phyloP scores from a whole-genome alignment of 1,140 invertebrate species.

The Drosophila navojoa region DNA sequence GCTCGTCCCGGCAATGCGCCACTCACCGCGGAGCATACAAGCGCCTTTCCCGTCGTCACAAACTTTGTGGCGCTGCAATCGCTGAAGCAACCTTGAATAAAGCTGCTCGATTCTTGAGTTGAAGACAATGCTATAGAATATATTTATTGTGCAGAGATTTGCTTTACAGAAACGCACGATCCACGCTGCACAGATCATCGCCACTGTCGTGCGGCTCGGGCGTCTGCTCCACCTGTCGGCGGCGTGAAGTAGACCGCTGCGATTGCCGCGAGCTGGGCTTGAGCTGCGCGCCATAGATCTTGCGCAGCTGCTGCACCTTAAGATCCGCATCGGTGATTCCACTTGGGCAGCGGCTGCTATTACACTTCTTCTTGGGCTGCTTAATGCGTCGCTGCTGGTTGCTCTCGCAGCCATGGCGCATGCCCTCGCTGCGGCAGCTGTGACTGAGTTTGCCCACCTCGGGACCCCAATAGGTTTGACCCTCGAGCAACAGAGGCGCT shows the following conservation, averaged over 20 bases:
- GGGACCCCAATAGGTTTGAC: slow-evolving; percentile 76
- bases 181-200: slow-evolving; percentile 78
- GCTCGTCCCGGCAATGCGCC: slow-evolving; percentile 90
- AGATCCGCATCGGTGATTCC: slow-evolving; percentile 35
- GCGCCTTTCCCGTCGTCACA: slow-evolving; percentile 13
- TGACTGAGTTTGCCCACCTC: slow-evolving; percentile 77
- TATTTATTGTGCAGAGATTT: not conserved
- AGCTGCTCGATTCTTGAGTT: not conserved
- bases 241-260: slow-evolving; percentile 48
- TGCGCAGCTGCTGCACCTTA: slow-evolving; percentile 67
- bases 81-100: slow-evolving; percentile 28
- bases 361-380: slow-evolving; percentile 54
- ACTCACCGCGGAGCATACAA: slow-evolving; percentile 74
- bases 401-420: slow-evolving; percentile 62
- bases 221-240: slow-evolving; percentile 39
- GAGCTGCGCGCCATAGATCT: slow-evolving; percentile 65
- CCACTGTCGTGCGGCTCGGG: slow-evolving; percentile 67
- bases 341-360: slow-evolving; percentile 39
- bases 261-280: slow-evolving; percentile 69
- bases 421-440: slow-evolving; percentile 65
- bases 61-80: slow-evolving; percentile 43
- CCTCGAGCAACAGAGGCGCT: slow-evolving; percentile 77
- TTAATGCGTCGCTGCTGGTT: slow-evolving; percentile 51
- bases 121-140: not conserved
- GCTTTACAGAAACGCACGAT: slow-evolving; percentile 74